These are phyloP conservation scores for Platycnemis pennipes DNA, from an alignment of 2,888 invertebrate species.

Conservation along the genomic window DNA sequence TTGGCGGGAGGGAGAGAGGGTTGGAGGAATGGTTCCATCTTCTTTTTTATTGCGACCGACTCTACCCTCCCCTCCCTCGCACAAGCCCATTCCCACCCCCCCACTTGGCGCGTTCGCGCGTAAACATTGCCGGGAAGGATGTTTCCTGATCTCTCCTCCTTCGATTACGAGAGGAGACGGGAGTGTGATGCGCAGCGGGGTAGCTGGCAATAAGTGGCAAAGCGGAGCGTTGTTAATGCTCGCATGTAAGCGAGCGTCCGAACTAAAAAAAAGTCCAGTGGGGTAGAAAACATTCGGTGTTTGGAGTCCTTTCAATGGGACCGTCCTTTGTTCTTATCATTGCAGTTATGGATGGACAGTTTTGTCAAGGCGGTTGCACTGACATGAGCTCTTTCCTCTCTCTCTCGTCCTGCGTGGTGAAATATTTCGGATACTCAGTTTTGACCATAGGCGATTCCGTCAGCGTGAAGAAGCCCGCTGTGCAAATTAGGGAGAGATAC, in stretches of 20 bases:
- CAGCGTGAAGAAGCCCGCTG: too few relatives aligned
- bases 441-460: too few relatives aligned
- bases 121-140: neutral
- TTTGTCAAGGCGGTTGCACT: neutral
- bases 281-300: neutral
- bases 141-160: neutral
- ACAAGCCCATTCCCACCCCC: too few relatives aligned
- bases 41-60: neutral
- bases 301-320: neutral
- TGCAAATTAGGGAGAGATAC: too few relatives aligned
- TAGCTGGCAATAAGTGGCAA: neutral
- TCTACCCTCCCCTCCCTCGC: neutral
- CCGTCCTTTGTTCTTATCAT: neutral
- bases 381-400: neutral
- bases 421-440: too few relatives aligned
- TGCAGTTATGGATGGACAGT: neutral
- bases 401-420: neutral
- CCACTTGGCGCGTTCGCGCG: neutral
- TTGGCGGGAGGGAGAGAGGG: neutral
- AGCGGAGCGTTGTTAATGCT: neutral
- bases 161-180: neutral
- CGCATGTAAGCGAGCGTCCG: too few relatives aligned
- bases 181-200: neutral
- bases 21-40: neutral
- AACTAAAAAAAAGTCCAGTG: neutral